phyloP scores from a whole-genome alignment of 2,888 invertebrate species.

The Alsophila aescularia region DNA sequence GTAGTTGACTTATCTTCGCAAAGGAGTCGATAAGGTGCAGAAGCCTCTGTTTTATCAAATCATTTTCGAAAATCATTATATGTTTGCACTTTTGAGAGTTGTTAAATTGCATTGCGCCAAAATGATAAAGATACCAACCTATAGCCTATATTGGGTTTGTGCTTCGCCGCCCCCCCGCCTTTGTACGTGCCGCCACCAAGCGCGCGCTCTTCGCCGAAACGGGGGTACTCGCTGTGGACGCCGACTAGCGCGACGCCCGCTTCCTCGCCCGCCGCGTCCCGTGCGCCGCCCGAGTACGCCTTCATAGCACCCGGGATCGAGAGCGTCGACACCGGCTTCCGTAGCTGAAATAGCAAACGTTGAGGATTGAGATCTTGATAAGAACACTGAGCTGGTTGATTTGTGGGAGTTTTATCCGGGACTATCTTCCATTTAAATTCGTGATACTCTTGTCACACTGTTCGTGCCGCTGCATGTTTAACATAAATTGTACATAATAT shows the following conservation, averaged over 20 bases:
- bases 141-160: conserved; percentile 98
- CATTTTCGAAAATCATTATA: too few relatives aligned
- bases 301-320: conserved; percentile 98
- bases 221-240: conserved; percentile 95
- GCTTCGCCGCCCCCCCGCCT: conserved; percentile 89
- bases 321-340: conserved; percentile 98
- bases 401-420: conserved; percentile 1
- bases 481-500: too few relatives aligned
- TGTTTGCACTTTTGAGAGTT: too few relatives aligned
- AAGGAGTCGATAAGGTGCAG: too few relatives aligned
- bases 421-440: too few relatives aligned
- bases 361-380: conserved; percentile 30
- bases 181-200: conserved; percentile 91
- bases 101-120: too few relatives aligned
- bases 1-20: too few relatives aligned
- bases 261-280: conserved; percentile 88
- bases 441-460: too few relatives aligned
- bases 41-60: too few relatives aligned
- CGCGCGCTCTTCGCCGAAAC: conserved; percentile 94
- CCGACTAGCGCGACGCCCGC: conserved; percentile 95
- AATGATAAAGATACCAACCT: conserved; percentile 56
- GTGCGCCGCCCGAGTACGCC: conserved; percentile 86
- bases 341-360: conserved; percentile 88
- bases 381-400: conserved; percentile 11
- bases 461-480: too few relatives aligned